Evolutionary conservation across 1,140 invertebrate genomes (phyloP), one percentile per base, ranked within the genome.

Genomic region (Cephus cinctus): DNA sequence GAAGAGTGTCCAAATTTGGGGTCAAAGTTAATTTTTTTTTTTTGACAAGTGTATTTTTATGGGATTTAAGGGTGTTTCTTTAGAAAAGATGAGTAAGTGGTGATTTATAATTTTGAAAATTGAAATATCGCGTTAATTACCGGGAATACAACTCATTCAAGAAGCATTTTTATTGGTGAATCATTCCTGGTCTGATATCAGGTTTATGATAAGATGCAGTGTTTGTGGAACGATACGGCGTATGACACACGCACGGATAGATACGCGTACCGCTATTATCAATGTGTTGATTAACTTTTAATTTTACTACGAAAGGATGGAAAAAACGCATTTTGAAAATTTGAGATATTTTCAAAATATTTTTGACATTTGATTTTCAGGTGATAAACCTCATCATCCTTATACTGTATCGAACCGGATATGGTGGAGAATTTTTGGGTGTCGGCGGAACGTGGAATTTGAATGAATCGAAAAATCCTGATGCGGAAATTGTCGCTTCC

Each of bases 361-460:
- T 62, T 21, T 45, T 47, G n/a, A n/a, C n/a, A 43, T 45, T 39
- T 25, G 31, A 44, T 57, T 79, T 81, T 39, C 69, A 91, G 90
- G 77, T 91, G 8, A 57, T 93, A 32, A 92, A 91, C 67, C 75
- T 92, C 41, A 86, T 92, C 9, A 85, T 92, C 43, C 62, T 92
- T 19, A 84, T 91, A 32, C 74, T 92, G 1, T 92, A 93, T 70
- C 82, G 89, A 52, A 86, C 85, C 30, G 90, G 90, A n/a, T 86
- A 86, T 65, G 80, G 83, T 34, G 89, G 89, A 2, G 81, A 85
- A 57, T 92, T 93, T 65, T 76, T 93, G 30, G 89, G 89, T 19
- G 86, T 91, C 12, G 89, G 89, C 27, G 89, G 89, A 21, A 89
- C 88, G 5, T 92, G 89, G 89, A 92, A 93, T 71, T 72, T 91